Evolutionary conservation across 1,140 invertebrate genomes (phyloP).

Genomic region (Calliphora vicina): DNA sequence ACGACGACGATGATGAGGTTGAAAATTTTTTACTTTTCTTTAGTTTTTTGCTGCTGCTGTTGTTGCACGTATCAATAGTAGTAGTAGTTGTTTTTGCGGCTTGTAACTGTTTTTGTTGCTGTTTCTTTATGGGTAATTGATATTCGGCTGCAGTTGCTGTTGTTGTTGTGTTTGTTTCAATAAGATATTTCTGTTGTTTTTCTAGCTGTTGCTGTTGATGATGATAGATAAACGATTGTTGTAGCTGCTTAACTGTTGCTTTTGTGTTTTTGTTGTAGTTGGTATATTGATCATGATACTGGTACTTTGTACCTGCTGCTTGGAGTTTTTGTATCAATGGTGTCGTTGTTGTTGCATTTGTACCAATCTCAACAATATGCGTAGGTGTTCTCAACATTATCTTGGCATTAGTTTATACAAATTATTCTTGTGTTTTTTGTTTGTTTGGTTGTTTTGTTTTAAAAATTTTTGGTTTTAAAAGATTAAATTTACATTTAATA

Average conservation of each 20-base stretch:
- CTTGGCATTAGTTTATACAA: conserved; percentile 29
- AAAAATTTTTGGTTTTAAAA: background rate
- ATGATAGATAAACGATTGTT: background rate
- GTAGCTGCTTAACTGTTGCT: background rate
- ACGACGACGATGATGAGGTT: conserved; percentile 13
- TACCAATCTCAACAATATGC: conserved; percentile 47
- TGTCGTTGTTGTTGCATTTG: conserved; percentile 37
- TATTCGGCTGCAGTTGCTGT: background rate
- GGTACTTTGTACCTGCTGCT: conserved; percentile 32
- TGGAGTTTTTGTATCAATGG: background rate
- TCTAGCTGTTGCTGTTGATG: conserved; percentile 4
- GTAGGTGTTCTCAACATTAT: conserved; percentile 64
- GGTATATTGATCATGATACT: conserved; percentile 26
- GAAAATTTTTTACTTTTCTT: conserved; percentile 21
- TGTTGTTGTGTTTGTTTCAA: background rate
- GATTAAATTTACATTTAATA: background rate
- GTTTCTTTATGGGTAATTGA: conserved; percentile 41
- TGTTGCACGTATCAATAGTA: conserved; percentile 26
- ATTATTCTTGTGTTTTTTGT: conserved; percentile 19
- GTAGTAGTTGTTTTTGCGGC: background rate
- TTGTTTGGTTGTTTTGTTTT: background rate
- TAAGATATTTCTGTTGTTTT: background rate
- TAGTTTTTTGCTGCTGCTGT: conserved; percentile 30
- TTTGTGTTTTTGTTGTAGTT: background rate
- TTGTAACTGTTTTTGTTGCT: conserved; percentile 37